Percentiles rank a stretch among this genome's conserved stretches.
These are phyloP conservation scores for Chrysomela aeneicollis DNA, from an alignment of 2,888 invertebrate genomes.

Conservation along the genomic window DNA sequence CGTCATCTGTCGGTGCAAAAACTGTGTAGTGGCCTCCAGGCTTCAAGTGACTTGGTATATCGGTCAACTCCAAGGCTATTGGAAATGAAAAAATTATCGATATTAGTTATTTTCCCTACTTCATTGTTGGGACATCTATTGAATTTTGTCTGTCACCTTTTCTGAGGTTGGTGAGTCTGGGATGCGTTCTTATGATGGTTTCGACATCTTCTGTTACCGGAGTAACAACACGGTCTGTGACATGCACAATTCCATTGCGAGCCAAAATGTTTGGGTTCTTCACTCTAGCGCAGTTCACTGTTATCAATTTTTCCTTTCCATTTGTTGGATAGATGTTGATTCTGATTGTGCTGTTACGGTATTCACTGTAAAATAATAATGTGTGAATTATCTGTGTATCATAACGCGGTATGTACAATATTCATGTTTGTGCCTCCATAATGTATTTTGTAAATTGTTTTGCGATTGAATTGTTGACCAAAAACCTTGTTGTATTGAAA, in stretches of 20 bases:
- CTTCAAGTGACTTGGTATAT: conserved; percentile 64
- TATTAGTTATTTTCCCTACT: too few relatives aligned
- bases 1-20: conserved; percentile 73
- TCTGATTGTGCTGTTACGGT: conserved; percentile 64
- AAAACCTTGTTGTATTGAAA: too few relatives aligned
- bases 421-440: too few relatives aligned
- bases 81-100: too few relatives aligned
- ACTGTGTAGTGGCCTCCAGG: conserved; percentile 68
- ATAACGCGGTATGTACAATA: too few relatives aligned
- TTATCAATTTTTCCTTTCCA: conserved; percentile 62
- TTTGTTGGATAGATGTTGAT: conserved; percentile 67
- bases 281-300: conserved; percentile 75
- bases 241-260: conserved; percentile 73
- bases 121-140: not conserved
- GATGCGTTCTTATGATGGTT: conserved; percentile 67
- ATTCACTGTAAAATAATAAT: conserved; percentile 51
- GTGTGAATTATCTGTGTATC: not conserved
- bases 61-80: conserved; percentile 68
- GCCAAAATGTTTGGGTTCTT: conserved; percentile 69
- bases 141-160: conserved; percentile 55
- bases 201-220: conserved; percentile 66
- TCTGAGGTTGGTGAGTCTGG: conserved; percentile 68
- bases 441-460: too few relatives aligned
- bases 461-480: too few relatives aligned
- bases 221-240: conserved; percentile 68